These are phyloP conservation scores for Collichthys lucidus DNA, from an alignment of 2,113 vertebrate genomes.

Conservation along the genomic window DNA sequence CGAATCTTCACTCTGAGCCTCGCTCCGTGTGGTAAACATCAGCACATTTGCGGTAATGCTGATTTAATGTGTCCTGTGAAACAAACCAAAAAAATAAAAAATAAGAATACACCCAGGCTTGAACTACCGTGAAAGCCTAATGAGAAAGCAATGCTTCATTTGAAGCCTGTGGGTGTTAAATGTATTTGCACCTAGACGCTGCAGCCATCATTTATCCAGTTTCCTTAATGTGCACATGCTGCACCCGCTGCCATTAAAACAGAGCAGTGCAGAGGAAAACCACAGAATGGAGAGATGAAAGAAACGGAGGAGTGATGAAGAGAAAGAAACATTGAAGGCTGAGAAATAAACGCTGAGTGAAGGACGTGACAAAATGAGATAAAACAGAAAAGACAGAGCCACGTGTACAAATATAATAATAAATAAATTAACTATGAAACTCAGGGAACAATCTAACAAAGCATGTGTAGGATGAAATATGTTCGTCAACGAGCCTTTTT, in stretches of 20 bases:
- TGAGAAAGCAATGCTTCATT: constrained; percentile 56
- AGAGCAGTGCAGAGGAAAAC: not conserved
- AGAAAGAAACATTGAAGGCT: not conserved
- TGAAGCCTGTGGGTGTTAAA: constrained; percentile 43
- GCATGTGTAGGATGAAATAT: too few relatives aligned
- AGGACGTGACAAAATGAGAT: not conserved
- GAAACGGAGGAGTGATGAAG: not conserved
- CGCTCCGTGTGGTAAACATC: constrained; percentile 26
- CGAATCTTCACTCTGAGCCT: constrained; percentile 3
- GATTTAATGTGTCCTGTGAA: constrained; percentile 46
- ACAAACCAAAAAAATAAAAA: constrained; percentile 26
- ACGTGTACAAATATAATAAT: not conserved
- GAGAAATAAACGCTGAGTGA: not conserved
- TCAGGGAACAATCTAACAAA: too few relatives aligned
- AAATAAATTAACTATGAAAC: too few relatives aligned
- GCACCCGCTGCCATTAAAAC: constrained; percentile 4
- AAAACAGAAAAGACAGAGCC: not conserved
- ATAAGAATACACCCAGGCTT: constrained; percentile 9
- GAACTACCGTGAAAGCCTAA: constrained; percentile 29
- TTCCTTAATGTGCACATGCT: constrained; percentile 11
- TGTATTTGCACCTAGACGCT: constrained; percentile 38
- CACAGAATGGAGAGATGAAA: not conserved
- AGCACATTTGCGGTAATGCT: constrained; percentile 36
- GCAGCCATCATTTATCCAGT: constrained; percentile 35
- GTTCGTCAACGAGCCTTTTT: too few relatives aligned